Percentiles rank a stretch among this genome's conserved stretches.
Conservation (phyloP, 2,113 vertebrate species). For the Baryphthengus martii region DNA sequence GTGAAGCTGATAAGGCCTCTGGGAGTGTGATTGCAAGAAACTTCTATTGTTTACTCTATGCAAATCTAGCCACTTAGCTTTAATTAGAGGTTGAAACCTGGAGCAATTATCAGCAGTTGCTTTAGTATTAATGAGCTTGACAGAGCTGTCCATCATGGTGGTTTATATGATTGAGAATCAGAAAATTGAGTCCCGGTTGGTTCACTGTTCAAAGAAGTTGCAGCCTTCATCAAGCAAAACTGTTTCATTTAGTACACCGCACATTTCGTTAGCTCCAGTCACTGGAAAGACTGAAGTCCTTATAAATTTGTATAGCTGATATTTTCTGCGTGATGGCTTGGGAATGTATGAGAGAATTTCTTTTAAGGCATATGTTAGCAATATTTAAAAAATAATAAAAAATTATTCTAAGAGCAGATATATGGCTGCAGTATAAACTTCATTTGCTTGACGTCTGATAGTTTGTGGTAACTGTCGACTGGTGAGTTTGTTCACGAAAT, state of each 20-base stretch:
- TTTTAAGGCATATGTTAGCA: not conserved
- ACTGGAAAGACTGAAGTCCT: not conserved
- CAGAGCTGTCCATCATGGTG: conserved; percentile 61
- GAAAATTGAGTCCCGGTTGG: conserved; percentile 34
- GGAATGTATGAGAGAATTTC: not conserved
- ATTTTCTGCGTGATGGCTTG: not conserved
- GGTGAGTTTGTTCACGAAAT: not conserved
- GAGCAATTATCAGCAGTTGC: conserved; percentile 72
- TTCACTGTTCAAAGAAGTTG: not conserved
- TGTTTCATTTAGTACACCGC: not conserved
- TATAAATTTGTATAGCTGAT: not conserved
- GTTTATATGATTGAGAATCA: conserved; percentile 66
- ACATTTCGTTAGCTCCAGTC: not conserved
- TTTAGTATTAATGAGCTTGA: conserved; percentile 70
- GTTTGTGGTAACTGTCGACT: not conserved
- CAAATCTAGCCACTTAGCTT: conserved; percentile 77
- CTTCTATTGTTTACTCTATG: conserved; percentile 75
- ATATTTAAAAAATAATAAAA: not conserved
- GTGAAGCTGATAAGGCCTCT: conserved; percentile 72
- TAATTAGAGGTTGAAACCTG: conserved; percentile 78
- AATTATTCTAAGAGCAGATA: not conserved
- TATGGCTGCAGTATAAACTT: not conserved
- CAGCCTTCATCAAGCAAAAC: not conserved
- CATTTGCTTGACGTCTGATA: not conserved
- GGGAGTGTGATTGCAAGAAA: conserved; percentile 61